phyloP scores from a whole-genome alignment of 2,113 vertebrate species.

The Noctilio leporinus region DNA sequence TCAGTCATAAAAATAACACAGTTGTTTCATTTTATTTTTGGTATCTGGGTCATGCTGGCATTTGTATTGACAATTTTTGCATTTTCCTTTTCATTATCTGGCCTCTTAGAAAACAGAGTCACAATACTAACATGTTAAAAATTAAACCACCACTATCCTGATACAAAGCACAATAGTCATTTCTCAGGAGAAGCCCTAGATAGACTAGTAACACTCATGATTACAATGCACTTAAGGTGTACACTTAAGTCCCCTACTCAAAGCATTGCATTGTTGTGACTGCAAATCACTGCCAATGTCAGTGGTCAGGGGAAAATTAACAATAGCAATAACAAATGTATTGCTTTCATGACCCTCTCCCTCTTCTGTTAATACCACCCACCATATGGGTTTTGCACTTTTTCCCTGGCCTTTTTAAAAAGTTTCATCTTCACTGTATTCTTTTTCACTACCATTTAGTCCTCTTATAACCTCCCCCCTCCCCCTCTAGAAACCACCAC shows the following conservation, averaged over 20 bases:
- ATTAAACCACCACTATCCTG: not conserved
- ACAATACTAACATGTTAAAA: not conserved
- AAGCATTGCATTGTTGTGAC: not conserved
- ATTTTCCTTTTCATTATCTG: not conserved
- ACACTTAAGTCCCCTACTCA: not conserved
- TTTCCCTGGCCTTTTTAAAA: not conserved
- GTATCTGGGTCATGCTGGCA: not conserved
- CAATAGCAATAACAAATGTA: not conserved
- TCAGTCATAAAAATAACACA: not conserved
- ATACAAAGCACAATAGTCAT: not conserved
- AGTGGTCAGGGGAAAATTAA: not conserved
- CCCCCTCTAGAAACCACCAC: too few relatives aligned
- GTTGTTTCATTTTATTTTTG: not conserved
- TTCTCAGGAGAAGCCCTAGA: not conserved
- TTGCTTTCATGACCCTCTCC: not conserved
- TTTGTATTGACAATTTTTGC: not conserved
- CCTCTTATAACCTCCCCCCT: too few relatives aligned
- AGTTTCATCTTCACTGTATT: too few relatives aligned
- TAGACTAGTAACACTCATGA: not conserved
- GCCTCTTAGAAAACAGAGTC: not conserved
- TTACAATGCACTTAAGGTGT: fast-evolving
- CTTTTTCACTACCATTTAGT: too few relatives aligned
- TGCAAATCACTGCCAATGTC: not conserved
- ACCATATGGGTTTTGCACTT: not conserved
- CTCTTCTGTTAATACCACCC: not conserved